These are phyloP conservation scores for Eulimnadia texana DNA, from an alignment of 1,140 invertebrate genomes.

Conservation along the genomic window DNA sequence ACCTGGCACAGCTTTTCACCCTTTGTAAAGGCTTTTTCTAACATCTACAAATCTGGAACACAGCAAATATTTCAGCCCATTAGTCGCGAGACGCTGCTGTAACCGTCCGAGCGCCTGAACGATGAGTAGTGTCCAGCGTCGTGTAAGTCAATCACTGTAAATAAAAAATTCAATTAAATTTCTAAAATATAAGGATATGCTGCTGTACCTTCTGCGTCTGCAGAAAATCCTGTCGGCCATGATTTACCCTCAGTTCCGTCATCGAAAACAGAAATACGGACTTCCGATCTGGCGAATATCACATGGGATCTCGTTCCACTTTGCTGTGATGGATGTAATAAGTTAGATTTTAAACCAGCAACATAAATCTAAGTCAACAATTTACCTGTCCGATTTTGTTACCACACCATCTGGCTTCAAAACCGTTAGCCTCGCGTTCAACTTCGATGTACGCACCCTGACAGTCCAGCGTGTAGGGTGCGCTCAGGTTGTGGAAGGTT, in stretches of 20 bases:
- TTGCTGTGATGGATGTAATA: slow-evolving; percentile 11
- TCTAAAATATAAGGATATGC: too few species aligned
- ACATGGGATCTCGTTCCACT: slow-evolving; percentile 23
- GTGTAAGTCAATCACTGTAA: slow-evolving; percentile 19
- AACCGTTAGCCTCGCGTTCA: slow-evolving; percentile 25
- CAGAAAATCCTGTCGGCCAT: slow-evolving; percentile 24
- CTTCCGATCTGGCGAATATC: slow-evolving; percentile 24
- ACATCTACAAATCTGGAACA: too few species aligned
- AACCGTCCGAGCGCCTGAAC: slow-evolving; percentile 15
- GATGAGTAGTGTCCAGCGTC: slow-evolving; percentile 17
- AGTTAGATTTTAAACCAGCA: too few species aligned
- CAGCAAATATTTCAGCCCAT: too few species aligned
- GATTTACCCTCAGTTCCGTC: slow-evolving; percentile 20
- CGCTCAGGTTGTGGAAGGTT: slow-evolving; percentile 25
- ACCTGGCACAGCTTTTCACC: not conserved
- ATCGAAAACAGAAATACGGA: slow-evolving; percentile 24
- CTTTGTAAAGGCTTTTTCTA: slow-evolving; percentile 11
- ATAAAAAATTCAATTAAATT: not conserved
- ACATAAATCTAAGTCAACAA: too few species aligned
- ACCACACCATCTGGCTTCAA: slow-evolving; percentile 26
- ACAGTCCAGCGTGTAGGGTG: slow-evolving; percentile 25
- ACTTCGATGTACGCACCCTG: slow-evolving; percentile 26
- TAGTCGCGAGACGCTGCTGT: slow-evolving; percentile 13
- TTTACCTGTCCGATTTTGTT: slow-evolving; percentile 22
- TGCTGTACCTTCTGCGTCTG: slow-evolving; percentile 24